Evolutionary conservation across 2,797 vertebrate genomes (phyloP).

Genomic region (Scyliorhinus canicula): DNA sequence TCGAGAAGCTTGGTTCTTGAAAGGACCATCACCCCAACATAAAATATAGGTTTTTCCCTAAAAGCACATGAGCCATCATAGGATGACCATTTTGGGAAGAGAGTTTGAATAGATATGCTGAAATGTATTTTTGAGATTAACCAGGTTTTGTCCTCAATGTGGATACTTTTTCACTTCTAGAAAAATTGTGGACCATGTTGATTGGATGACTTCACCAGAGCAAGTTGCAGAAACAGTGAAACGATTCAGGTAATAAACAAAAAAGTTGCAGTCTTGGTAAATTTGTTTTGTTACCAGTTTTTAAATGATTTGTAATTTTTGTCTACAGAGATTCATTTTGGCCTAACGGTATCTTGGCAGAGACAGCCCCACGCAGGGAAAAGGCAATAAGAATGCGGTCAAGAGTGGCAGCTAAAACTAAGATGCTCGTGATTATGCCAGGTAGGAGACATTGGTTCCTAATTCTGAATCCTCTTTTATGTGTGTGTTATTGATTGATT

Average conservation of each 20-base stretch:
- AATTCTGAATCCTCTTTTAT: background rate
- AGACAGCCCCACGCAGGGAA: slow-evolving; percentile 79
- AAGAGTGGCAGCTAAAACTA: slow-evolving; percentile 89
- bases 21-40: background rate
- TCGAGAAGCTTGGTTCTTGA: background rate
- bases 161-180: slow-evolving; percentile 58
- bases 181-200: slow-evolving; percentile 98
- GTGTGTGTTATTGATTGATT: background rate
- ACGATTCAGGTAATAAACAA: slow-evolving; percentile 78
- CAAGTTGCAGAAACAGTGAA: slow-evolving; percentile 97
- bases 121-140: background rate
- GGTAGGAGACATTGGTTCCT: slow-evolving; percentile 56
- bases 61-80: background rate
- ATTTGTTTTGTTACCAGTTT: slow-evolving; percentile 42
- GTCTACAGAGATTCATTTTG: slow-evolving; percentile 86
- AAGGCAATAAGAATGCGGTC: slow-evolving; percentile 91
- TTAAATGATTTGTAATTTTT: slow-evolving; percentile 43
- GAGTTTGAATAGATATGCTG: background rate
- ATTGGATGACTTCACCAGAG: slow-evolving; percentile 92
- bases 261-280: background rate
- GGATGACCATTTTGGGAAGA: background rate
- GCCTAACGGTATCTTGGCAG: slow-evolving; percentile 96
- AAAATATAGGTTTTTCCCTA: too few species aligned
- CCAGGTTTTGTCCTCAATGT: background rate
- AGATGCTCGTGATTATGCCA: slow-evolving; percentile 91